A percentile compares a stretch with the other conserved stretches of the same genome.
phyloP scores from a whole-genome alignment of 2,797 vertebrate species.

The Pseudochaenichthys georgianus region DNA sequence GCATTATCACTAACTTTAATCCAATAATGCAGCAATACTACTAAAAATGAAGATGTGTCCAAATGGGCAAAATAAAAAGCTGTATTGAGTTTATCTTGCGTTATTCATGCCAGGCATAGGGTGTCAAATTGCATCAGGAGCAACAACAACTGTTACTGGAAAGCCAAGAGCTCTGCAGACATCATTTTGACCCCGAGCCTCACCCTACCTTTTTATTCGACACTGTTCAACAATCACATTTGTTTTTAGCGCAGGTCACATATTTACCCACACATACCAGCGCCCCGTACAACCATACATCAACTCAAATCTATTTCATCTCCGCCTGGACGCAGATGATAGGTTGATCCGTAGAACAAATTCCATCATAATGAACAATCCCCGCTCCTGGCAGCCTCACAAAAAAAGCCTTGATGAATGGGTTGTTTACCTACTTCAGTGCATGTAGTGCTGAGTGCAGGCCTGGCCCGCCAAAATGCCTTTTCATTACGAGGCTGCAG shows the following conservation, averaged over 20 bases:
- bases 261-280: constrained; percentile 49
- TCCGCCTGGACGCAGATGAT: constrained; percentile 68
- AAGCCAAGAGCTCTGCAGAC: constrained; percentile 46
- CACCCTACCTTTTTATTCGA: constrained; percentile 48
- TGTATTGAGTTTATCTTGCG: constrained; percentile 51
- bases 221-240: constrained; percentile 46
- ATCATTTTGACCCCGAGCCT: constrained; percentile 47
- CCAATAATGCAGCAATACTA: neutral
- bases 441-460: constrained; percentile 57
- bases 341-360: constrained; percentile 77
- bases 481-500: constrained; percentile 76
- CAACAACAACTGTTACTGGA: constrained; percentile 45
- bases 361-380: constrained; percentile 78
- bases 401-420: constrained; percentile 76
- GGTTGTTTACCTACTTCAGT: constrained; percentile 76
- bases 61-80: constrained; percentile 34
- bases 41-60: constrained; percentile 43
- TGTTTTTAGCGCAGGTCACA: constrained; percentile 33
- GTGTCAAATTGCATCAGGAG: constrained; percentile 63
- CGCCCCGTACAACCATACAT: constrained; percentile 58
- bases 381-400: constrained; percentile 71
- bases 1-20: neutral
- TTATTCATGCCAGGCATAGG: constrained; percentile 26
- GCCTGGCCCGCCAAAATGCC: constrained; percentile 72
- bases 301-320: constrained; percentile 66